Percentiles rank a stretch among this genome's conserved stretches.
phyloP scores from a whole-genome alignment of 2,113 vertebrate species.

The Gymnobelideus leadbeateri region DNA sequence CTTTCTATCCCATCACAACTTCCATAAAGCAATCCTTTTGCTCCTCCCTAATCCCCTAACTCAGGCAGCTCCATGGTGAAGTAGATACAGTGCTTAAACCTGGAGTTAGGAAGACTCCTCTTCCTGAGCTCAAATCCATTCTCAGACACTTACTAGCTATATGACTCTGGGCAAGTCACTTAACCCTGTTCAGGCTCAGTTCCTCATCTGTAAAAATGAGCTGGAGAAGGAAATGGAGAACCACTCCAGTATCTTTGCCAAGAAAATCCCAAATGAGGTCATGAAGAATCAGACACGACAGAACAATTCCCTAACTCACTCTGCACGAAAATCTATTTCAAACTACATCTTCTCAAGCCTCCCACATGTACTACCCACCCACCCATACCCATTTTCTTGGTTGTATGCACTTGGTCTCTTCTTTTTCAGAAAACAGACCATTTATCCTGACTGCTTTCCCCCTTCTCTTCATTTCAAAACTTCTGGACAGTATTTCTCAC shows the following conservation, averaged over 20 bases:
- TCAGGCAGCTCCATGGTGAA: not conserved
- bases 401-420: not conserved
- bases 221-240: not conserved
- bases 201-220: not conserved
- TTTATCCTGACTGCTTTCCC: not conserved
- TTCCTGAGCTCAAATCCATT: not conserved
- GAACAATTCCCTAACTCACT: not conserved
- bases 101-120: no score
- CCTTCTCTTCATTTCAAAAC: not conserved
- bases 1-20: not conserved
- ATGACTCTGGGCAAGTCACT: not conserved
- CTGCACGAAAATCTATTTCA: not conserved
- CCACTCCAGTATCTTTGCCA: not conserved
- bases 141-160: not conserved
- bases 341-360: not conserved
- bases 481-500: not conserved
- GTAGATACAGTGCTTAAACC: not conserved
- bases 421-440: not conserved
- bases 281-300: not conserved
- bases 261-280: not conserved
- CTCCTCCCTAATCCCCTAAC: not conserved
- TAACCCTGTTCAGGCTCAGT: not conserved
- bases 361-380: not conserved
- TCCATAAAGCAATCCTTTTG: not conserved
- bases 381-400: not conserved